Percentiles rank a stretch among this genome's conserved stretches.
Conservation (phyloP, 2,797 vertebrate genomes). For the Astyanax mexicanus region DNA sequence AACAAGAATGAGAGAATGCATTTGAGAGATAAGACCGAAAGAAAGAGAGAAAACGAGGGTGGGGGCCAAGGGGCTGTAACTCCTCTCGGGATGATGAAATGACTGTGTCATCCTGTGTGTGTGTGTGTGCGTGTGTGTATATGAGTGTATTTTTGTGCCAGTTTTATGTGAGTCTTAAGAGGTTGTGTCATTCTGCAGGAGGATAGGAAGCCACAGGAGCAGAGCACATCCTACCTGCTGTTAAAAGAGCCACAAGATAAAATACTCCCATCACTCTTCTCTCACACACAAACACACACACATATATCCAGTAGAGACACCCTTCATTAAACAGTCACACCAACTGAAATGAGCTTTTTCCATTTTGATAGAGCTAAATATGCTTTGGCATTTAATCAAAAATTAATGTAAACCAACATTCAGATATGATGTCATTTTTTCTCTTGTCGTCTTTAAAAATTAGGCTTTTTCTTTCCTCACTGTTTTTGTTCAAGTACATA, state of each 20-base stretch:
- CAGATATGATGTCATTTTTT: too few relatives aligned
- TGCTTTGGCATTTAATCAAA: too few relatives aligned
- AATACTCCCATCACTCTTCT: constrained; percentile 6
- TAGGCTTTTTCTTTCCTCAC: too few relatives aligned
- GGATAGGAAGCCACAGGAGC: constrained; percentile 9
- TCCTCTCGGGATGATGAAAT: constrained; percentile 54
- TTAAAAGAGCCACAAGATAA: constrained; percentile 12
- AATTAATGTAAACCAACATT: too few relatives aligned
- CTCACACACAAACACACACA: neutral
- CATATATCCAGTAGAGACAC: too few relatives aligned
- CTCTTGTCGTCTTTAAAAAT: too few relatives aligned
- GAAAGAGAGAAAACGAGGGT: neutral
- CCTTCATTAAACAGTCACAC: too few relatives aligned
- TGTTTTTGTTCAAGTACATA: too few relatives aligned
- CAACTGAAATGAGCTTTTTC: too few relatives aligned
- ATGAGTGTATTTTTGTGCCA: neutral
- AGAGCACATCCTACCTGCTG: constrained; percentile 2
- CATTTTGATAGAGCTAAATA: too few relatives aligned
- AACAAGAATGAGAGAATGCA: constrained; percentile 16
- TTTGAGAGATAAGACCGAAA: constrained; percentile 22
- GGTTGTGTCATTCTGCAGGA: constrained; percentile 13
- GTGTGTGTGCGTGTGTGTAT: constrained; percentile 18
- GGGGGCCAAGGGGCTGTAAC: constrained; percentile 30
- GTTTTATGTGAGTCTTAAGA: neutral
- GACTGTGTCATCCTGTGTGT: constrained; percentile 31